phyloP scores from a whole-genome alignment of 2,888 invertebrate species.

The Polydrusus pterygomalis region DNA sequence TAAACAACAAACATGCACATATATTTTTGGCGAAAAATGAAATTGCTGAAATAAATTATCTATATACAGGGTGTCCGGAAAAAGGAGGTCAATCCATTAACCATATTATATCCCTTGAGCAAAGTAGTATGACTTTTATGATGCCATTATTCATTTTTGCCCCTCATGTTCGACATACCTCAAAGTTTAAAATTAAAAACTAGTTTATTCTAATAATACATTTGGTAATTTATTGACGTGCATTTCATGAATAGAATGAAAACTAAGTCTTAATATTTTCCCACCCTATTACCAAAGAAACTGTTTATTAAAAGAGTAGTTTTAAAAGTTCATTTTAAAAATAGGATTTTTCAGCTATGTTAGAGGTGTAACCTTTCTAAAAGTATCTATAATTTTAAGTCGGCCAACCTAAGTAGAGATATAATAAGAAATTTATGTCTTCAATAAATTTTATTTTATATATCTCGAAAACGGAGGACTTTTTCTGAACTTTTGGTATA shows the following conservation, averaged over 20 bases:
- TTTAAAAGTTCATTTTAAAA: neutral
- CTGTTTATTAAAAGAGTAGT: neutral
- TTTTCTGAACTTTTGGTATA: conserved; percentile 43
- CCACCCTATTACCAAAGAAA: neutral
- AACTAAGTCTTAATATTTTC: no score
- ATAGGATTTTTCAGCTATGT: conserved; percentile 34
- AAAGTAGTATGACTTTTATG: no score
- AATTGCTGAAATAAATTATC: no score
- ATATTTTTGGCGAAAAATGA: neutral
- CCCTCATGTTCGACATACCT: no score
- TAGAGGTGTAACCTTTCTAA: conserved; percentile 44
- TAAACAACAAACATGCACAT: neutral
- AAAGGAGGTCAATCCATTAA: no score
- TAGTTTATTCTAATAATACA: no score
- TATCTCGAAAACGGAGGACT: conserved; percentile 37
- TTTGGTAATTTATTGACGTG: no score
- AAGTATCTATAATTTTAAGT: conserved; percentile 51
- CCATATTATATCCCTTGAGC: no score
- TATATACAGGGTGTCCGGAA: no score
- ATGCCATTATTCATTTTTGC: no score
- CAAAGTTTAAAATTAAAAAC: no score
- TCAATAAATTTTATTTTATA: conserved; percentile 49
- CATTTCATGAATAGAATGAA: no score
- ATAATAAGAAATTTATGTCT: conserved; percentile 53
- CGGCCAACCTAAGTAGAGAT: conserved; percentile 46